Evolutionary conservation across 1,140 invertebrate species (phyloP), one percentile per base, ranked within the genome.

Genomic region (Drosophila bipectinata): DNA sequence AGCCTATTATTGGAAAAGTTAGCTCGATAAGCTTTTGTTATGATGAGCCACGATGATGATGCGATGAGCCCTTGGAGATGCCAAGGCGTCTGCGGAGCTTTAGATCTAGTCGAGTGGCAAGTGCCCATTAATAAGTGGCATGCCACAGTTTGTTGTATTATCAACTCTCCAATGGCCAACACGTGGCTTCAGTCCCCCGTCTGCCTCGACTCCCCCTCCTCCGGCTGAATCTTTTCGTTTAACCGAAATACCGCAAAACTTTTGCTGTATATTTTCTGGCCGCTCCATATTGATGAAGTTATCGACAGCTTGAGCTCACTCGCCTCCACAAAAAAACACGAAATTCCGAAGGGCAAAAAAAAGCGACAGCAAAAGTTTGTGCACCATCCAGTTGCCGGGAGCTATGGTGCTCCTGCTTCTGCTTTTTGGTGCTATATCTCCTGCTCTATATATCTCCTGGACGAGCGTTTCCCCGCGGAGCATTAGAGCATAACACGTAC

Each of bases 1-100:
- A 87, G 82, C 82, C 72, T 85, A 87, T 88, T 88, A 88, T 88
- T 88, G 79, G 83, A 88, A 88, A 88, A 88, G 83, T 88, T 88
- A 82, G 69, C 82, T 87, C 53, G 61, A 68, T 87, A 87, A 87
- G 79, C 82, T 87, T 87, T 83, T 87, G 79, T 87, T 87, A 79
- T 85, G 82, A 85, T 77, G 68, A 87, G 57, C 47, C 61, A 71
- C 51, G 39, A 79, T 61, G 69, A 79, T 54, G 48, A 72, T 72
- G 53, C 64, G 64, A 58, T 72, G 66, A 59, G 55, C 67, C 52
- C 18, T 52, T 14, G 63, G 53, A 57, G 57, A 56, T 47, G 55
- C 75, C 61, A 30, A 67, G 45, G 39, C 61, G 32, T 71, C 67
- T 32, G 47, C 61, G 58, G 49, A 8, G 49, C 49, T 73, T 67